These are phyloP conservation scores for Trichonephila clavipes DNA, from an alignment of 1,140 invertebrate species.

Conservation along the genomic window DNA sequence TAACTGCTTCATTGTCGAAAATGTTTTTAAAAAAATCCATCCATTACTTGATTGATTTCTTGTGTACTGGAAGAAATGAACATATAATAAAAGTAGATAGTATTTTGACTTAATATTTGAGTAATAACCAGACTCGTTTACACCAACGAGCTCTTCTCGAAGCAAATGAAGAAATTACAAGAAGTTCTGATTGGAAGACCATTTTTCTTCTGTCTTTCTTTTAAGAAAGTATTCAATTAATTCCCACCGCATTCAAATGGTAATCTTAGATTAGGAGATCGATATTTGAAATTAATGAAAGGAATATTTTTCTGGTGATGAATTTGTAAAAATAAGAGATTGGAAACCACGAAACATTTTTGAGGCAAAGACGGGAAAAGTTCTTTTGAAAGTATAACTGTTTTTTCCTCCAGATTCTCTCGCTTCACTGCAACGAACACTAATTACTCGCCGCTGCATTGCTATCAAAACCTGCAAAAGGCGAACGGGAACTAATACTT, in stretches of 20 bases:
- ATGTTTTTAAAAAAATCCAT: too few relatives aligned
- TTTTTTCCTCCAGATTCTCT: conserved; percentile 3
- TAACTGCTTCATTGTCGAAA: too few relatives aligned
- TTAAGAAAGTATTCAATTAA: too few relatives aligned
- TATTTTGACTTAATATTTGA: too few relatives aligned
- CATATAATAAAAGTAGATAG: too few relatives aligned
- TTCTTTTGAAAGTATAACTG: conserved; percentile 31
- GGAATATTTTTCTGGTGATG: background rate
- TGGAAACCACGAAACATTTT: conserved; percentile 18
- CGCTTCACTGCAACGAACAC: background rate
- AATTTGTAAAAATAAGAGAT: background rate
- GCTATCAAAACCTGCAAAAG: background rate
- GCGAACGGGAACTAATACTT: conserved; percentile 29
- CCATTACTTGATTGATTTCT: too few relatives aligned
- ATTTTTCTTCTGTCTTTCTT: too few relatives aligned
- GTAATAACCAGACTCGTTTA: too few relatives aligned
- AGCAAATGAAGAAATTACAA: too few relatives aligned
- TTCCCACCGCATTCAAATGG: background rate
- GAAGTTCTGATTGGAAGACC: too few relatives aligned
- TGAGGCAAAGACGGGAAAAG: background rate
- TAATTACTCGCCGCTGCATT: conserved; percentile 14
- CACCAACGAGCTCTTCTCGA: too few relatives aligned
- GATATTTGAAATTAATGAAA: conserved; percentile 21
- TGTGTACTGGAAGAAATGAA: too few relatives aligned
- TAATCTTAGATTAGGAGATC: background rate